phyloP scores from a whole-genome alignment of 2,888 invertebrate species.

The Hemaris fuciformis region DNA sequence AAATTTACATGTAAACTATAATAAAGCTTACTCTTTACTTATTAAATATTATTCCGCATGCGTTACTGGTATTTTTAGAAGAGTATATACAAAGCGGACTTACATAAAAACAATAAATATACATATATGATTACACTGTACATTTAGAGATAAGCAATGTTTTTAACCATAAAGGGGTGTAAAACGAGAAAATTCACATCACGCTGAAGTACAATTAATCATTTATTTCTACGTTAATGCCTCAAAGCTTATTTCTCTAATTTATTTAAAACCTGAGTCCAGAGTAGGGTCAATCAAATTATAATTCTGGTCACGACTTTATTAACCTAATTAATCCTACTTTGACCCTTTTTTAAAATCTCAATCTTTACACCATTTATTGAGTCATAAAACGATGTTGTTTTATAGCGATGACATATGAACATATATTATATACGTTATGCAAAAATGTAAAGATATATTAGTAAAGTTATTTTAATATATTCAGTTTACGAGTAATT shows the following conservation, averaged over 20 bases:
- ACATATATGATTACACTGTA: not conserved
- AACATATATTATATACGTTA: not conserved
- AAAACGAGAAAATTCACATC: not conserved
- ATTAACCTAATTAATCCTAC: constrained; percentile 26
- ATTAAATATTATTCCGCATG: too few species aligned
- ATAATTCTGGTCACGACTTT: constrained; percentile 32
- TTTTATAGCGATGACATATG: not conserved
- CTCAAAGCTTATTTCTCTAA: constrained; percentile 25
- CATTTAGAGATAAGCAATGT: not conserved
- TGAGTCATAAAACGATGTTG: not conserved
- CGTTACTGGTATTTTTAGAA: not conserved
- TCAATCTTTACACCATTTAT: constrained; percentile 22
- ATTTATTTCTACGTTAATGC: constrained; percentile 21
- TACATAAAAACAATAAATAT: not conserved
- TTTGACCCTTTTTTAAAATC: constrained; percentile 32
- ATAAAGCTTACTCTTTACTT: too few species aligned
- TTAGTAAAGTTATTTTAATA: too few species aligned
- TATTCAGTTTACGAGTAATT: too few species aligned
- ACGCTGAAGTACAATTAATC: not conserved
- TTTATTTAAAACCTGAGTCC: constrained; percentile 19
- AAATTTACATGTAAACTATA: too few species aligned
- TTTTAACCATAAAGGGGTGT: not conserved
- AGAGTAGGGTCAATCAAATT: constrained; percentile 3
- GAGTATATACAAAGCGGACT: not conserved
- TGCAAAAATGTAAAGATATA: not conserved